Evolutionary conservation across 2,113 vertebrate species (phyloP), one percentile per base, ranked within the genome.

Genomic region (Larimichthys polyactis): DNA sequence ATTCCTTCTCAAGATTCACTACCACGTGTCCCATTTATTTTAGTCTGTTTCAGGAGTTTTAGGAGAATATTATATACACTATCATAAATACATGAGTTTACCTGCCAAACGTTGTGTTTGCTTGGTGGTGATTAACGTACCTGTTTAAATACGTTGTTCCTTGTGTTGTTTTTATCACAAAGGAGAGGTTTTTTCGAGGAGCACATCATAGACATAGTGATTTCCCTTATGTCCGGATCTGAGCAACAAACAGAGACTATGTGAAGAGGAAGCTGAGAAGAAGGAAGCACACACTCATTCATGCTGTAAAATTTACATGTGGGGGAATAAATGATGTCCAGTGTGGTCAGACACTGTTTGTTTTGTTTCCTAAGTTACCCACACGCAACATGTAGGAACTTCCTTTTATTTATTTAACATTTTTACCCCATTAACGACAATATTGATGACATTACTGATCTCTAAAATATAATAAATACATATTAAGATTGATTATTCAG

Each of bases 111-210:
- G 14, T 24, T 27, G 29, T 17, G 5, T 68, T 22, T 44, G 16
- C 68, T 19, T 8, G 4, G 9, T 27, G 57, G 11, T 24, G 65
- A 64, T 4, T 7, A 54, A 68, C 85, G 14, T 57, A 94, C 93
- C 89, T 83, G 0, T 0, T 1, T 0, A 0, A 87, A 12, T 0
- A 89, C 43, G 0, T 0, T 0, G 0, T 0, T 0, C 67, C 10
- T 69, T 0, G 40, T 32, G 15, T 0, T 0, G 0, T 0, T 0
- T 0, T 1, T 0, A 0, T 71, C 79, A 77, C 92, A 94, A 17
- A 11, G 11, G 36, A 89, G 83, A 36, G 2, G 0, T 0, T 0
- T 0, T 0, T 0, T 0, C 0, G 92, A 90, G 0, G 83, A 75
- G 71, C 94, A 94, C 51, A 89, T 0, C 90, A 94, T 83, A 0